These are phyloP conservation scores for Apostichopus japonicus DNA, from an alignment of 35 echinoderm and acorn worm species.

Conservation along the genomic window DNA sequence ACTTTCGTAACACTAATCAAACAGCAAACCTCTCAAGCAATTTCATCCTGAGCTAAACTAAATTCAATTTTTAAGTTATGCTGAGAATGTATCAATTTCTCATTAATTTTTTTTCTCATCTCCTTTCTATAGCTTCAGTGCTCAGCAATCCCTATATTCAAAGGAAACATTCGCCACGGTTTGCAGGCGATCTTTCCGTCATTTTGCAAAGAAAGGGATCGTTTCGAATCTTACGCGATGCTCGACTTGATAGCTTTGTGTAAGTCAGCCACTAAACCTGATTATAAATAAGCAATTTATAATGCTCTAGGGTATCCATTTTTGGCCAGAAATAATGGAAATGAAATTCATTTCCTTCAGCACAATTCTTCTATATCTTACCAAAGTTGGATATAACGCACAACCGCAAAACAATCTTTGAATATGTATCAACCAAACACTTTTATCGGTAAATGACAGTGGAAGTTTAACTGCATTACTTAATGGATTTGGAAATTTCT, in stretches of 20 bases:
- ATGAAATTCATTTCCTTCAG: slow-evolving; percentile 49
- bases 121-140: not conserved
- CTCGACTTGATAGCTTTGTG: not conserved
- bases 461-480: not conserved
- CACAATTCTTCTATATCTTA: not conserved
- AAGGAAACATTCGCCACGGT: not conserved
- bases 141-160: not conserved
- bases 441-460: not conserved
- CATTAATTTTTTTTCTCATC: slow-evolving; percentile 25
- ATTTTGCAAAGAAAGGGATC: not conserved
- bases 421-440: not conserved
- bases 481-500: not conserved
- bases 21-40: not conserved
- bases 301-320: slow-evolving; percentile 39
- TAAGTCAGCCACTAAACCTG: not conserved
- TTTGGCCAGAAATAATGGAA: slow-evolving; percentile 1
- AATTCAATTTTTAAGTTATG: slow-evolving; percentile 1
- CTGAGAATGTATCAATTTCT: slow-evolving; percentile 17
- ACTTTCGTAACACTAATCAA: not conserved
- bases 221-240: not conserved
- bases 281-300: slow-evolving; percentile 39
- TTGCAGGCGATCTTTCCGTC: not conserved
- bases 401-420: not conserved
- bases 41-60: slow-evolving; percentile 11
- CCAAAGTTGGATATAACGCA: not conserved